Evolutionary conservation across 2,888 invertebrate species (phyloP).

Genomic region (Acleris emargana): DNA sequence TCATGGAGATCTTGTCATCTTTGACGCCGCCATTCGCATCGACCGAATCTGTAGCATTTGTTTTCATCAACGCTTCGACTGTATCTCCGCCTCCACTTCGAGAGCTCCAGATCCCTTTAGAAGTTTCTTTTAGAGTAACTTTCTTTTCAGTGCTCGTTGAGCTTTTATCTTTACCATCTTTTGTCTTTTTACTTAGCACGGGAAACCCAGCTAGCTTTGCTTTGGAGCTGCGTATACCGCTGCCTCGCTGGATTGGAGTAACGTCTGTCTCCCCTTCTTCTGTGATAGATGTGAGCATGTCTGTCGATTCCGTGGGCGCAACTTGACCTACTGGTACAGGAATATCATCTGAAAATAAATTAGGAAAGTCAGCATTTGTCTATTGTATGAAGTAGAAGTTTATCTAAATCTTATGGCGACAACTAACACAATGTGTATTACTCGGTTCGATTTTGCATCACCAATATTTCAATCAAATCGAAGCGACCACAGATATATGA

Average conservation of each 20-base stretch:
- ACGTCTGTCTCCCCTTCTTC: constrained; percentile 86
- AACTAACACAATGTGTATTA: background rate
- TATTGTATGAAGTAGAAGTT: background rate
- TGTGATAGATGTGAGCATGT: constrained; percentile 86
- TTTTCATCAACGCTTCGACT: constrained; percentile 76
- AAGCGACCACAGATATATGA: no score
- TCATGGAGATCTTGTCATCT: constrained; percentile 76
- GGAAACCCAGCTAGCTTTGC: constrained; percentile 85
- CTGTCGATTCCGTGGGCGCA: constrained; percentile 82
- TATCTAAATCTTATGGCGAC: background rate
- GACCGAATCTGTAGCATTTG: constrained; percentile 62
- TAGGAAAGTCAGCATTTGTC: background rate
- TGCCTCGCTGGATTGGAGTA: constrained; percentile 80
- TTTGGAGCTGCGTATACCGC: constrained; percentile 80
- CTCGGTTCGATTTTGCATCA: constrained; percentile 7
- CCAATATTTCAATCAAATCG: background rate
- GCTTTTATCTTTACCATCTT: constrained; percentile 78
- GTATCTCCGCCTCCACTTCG: constrained; percentile 76
- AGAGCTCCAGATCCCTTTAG: constrained; percentile 77
- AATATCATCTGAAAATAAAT: constrained; percentile 89
- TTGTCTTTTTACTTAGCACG: constrained; percentile 86
- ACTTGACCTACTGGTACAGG: constrained; percentile 91
- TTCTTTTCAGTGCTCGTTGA: constrained; percentile 68
- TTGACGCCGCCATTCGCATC: constrained; percentile 75
- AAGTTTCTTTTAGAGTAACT: constrained; percentile 71